A percentile compares a stretch with the other conserved stretches of the same genome.
phyloP scores from a whole-genome alignment of 2,888 invertebrate genomes.

The Corythucha ciliata region DNA sequence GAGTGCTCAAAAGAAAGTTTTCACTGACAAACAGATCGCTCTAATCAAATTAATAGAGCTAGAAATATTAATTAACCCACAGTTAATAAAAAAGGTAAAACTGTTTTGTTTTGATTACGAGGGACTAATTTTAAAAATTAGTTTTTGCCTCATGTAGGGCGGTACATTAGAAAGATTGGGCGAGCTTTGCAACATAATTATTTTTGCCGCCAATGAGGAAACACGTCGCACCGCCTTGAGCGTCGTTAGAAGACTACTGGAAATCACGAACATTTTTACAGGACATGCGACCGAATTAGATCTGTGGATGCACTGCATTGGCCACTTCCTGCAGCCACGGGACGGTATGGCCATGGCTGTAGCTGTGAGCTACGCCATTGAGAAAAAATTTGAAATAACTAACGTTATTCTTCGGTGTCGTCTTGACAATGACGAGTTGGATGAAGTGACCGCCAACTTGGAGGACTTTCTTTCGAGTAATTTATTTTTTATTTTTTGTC shows the following conservation, averaged over 20 bases:
- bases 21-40: not conserved
- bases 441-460: slow-evolving; percentile 6
- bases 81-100: slow-evolving; percentile 13
- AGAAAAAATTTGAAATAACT: slow-evolving; percentile 15
- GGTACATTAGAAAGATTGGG: too few species aligned
- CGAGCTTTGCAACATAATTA: too few species aligned
- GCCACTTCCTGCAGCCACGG: not conserved
- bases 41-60: slow-evolving; percentile 14
- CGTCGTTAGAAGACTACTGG: too few species aligned
- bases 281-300: slow-evolving; percentile 19
- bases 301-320: slow-evolving; percentile 26
- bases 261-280: too few species aligned
- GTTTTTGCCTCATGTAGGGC: too few species aligned
- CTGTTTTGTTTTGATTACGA: not conserved
- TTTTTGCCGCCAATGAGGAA: too few species aligned
- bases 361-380: slow-evolving; percentile 13
- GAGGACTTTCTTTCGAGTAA: slow-evolving; percentile 19
- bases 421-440: not conserved
- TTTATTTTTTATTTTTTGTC: not conserved
- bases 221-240: too few species aligned
- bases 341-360: slow-evolving; percentile 20
- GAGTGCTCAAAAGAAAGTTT: too few species aligned
- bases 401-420: slow-evolving; percentile 14
- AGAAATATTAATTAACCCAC: slow-evolving; percentile 18
- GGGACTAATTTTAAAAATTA: too few species aligned